Base-by-base conservation (phyloP, 1,140 invertebrate genomes). In the Littorina saxatilis region DNA sequence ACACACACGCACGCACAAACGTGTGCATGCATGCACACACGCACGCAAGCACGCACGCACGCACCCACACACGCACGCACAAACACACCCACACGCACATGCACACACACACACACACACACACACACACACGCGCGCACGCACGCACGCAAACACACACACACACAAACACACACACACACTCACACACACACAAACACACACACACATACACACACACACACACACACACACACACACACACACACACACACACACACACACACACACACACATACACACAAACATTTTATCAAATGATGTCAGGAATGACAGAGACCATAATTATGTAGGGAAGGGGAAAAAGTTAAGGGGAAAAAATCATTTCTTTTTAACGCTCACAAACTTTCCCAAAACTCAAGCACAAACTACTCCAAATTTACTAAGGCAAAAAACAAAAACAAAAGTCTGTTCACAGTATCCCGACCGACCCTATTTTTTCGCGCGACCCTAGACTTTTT, bases 181-280 rank as follows among this genome's bases (percentile, higher is more conserved):
- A n/a, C n/a, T n/a, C n/a, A n/a, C n/a, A n/a, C n/a, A n/a, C n/a
- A n/a, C n/a, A n/a, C n/a, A n/a, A n/a, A n/a, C n/a, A n/a, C n/a
- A n/a, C n/a, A n/a, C n/a, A n/a, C n/a, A n/a, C n/a, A 39, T 37
- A 39, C 68, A 72, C n/a, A 39, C 37, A 72, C 35, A 39, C 37
- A 72, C 37, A 39, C 68, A 72, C 37, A 72, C 37, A 39, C 68
- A 74, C 27, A 37, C 27, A 37, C 39, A 37, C 27, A 43, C 27
- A 74, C 72, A 47, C 72, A 74, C 39, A 74, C 72, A 74, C 72
- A 74, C 72, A 74, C 20, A 50, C 39, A 74, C 39, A 74, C 23
- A 11, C 23, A n/a, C n/a, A n/a, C n/a, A n/a, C 63, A 66, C 23
- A 1, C 23, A 66, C 63, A 66, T 4, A 66, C 32, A 32, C 32